These are phyloP conservation scores for Auanema sp. DNA, from an alignment of 2,888 invertebrate genomes.

Conservation along the genomic window DNA sequence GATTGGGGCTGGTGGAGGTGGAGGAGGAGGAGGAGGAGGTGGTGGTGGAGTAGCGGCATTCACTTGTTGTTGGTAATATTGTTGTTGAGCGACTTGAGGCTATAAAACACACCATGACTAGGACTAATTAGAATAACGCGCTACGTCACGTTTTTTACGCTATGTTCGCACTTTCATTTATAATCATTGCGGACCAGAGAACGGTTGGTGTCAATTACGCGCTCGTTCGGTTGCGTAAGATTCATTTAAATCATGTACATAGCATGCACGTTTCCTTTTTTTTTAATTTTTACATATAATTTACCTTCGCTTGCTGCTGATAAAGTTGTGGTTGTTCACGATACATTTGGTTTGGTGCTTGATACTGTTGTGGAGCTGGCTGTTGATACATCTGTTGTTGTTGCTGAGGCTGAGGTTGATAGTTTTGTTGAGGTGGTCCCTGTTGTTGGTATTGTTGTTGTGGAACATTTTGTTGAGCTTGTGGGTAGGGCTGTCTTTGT, in stretches of 20 bases:
- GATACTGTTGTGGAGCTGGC: neutral
- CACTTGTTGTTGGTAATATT: conserved; percentile 3
- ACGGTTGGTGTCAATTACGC: too few species aligned
- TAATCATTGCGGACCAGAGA: too few species aligned
- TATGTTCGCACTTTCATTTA: conserved; percentile 7
- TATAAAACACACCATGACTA: neutral
- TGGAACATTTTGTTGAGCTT: conserved; percentile 12
- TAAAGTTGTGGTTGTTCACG: conserved; percentile 13
- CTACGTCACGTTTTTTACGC: conserved; percentile 10
- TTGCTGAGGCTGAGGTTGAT: neutral
- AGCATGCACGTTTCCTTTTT: too few species aligned
- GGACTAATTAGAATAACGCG: neutral
- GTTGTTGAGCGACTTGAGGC: neutral
- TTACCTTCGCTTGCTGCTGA: neutral
- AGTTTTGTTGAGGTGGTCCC: neutral
- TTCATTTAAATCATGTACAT: too few species aligned
- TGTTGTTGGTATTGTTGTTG: conserved; percentile 36
- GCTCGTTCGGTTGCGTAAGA: too few species aligned
- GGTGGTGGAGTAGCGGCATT: conserved; percentile 1
- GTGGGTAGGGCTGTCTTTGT: neutral
- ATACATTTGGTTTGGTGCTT: neutral
- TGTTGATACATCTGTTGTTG: conserved; percentile 10
- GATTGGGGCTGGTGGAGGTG: neutral
- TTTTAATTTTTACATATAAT: neutral
- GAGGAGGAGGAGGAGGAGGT: conserved; percentile 6